Conservation (phyloP, 53 echinoderm and acorn worm species). For the Zoroaster sp. region DNA sequence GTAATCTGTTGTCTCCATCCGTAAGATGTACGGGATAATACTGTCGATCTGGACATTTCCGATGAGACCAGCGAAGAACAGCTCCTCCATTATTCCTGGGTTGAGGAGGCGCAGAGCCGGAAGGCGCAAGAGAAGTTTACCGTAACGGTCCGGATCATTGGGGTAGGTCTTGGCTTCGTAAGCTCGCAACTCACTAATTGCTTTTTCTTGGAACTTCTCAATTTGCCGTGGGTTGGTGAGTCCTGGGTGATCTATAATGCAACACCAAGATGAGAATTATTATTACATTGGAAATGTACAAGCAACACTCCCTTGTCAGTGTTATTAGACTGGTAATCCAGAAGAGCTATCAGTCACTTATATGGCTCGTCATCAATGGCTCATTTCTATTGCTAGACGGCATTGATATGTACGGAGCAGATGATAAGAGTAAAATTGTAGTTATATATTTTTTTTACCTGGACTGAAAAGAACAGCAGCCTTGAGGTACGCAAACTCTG, state of each 20-base stretch:
- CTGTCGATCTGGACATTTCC: conserved; percentile 99
- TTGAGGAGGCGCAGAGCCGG: conserved; percentile 91
- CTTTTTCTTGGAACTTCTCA: conserved; percentile 92
- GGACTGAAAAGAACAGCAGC: conserved; percentile 95
- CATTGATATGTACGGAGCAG: too few relatives aligned
- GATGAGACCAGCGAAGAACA: conserved; percentile 98
- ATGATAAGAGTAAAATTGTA: too few relatives aligned
- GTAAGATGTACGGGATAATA: conserved; percentile 97
- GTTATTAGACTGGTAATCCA: too few relatives aligned
- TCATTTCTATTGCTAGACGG: too few relatives aligned
- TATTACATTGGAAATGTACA: too few relatives aligned
- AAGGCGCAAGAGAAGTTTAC: conserved; percentile 85
- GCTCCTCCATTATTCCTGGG: conserved; percentile 97
- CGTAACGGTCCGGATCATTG: conserved; percentile 76
- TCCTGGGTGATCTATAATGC: conserved; percentile 91
- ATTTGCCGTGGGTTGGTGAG: conserved; percentile 87
- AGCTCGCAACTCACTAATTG: conserved; percentile 79
- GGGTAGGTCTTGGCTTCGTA: conserved; percentile 88
- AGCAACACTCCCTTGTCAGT: too few relatives aligned
- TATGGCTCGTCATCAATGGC: too few relatives aligned
- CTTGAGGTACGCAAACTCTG: conserved; percentile 98
- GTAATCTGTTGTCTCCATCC: conserved; percentile 99
- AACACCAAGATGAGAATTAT: too few relatives aligned
- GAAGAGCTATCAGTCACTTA: too few relatives aligned
- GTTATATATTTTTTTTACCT: conserved; percentile 60